Base-by-base conservation (phyloP, 2,113 vertebrate species). In the Phalacrocorax brasilianus region DNA sequence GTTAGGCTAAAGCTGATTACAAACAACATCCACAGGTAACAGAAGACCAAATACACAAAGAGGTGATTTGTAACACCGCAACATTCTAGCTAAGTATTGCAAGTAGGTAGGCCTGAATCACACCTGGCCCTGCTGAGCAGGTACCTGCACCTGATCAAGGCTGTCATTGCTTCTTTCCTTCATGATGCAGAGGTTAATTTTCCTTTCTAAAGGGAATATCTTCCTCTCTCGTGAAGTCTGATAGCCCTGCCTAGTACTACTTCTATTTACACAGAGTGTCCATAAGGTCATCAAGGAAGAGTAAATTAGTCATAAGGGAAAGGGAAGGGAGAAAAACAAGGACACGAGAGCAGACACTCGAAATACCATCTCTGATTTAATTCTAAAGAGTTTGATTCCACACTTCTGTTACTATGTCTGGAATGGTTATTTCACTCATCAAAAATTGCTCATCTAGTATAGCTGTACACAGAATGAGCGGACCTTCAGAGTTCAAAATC, bases 401-500 rank as follows among this genome's bases (percentile, higher is more conserved):
- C 32, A 33, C 45, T 80, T 88, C 0, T 5, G 73, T 32, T 65
- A 62, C 55, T 50, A 40, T 4, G 5, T 33, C 65, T 61, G 42
- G 85, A 88, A 75, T 17, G 33, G 42, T 71, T 84, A 56, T 35
- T 75, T 71, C 18, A 9, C 44, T 92, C 49, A 65, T 26, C 42
- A 81, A 89, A 92, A 92, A 85, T 1, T 58, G 40, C 67, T 84
- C 79, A 45, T 18, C 47, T 59, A 23, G 13, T 56, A 32, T 10
- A 82, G 91, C 73, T 74, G 35, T 33, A 80, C 52, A 83, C 4
- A 66, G 52, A 91, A 58, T 35, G 83, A 77, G 77, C 24, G 2
- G 91, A 73, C 65, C 47, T 75, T n/a, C 67, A 82, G 66, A 89
- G 91, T 76, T 89, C 77, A 91, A 61, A 95, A 89, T 87, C 73